Conservation (phyloP, 2,888 invertebrate species). For the Cerastis rubricosa region DNA sequence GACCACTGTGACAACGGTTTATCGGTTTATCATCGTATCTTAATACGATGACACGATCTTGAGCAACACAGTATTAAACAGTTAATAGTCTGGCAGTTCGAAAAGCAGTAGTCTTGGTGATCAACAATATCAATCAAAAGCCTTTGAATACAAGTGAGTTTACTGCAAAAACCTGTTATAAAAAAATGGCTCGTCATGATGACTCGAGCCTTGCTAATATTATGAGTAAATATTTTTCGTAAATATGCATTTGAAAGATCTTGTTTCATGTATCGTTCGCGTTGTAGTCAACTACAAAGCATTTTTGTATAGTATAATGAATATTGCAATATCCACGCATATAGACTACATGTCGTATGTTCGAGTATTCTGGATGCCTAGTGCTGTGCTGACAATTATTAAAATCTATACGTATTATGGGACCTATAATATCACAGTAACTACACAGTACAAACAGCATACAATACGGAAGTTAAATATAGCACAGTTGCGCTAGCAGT, state of each 20-base stretch:
- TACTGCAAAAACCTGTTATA: neutral
- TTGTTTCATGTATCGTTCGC: neutral
- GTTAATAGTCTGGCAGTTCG: neutral
- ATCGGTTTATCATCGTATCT: too few species aligned
- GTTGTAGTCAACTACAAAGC: neutral
- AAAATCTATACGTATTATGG: neutral
- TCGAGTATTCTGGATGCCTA: neutral
- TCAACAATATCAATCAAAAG: slow-evolving; percentile 22
- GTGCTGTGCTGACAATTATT: neutral
- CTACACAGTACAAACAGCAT: neutral
- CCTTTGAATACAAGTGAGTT: slow-evolving; percentile 1
- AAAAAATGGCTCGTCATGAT: slow-evolving; percentile 1
- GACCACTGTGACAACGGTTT: too few species aligned
- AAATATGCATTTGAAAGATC: neutral
- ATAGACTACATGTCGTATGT: neutral
- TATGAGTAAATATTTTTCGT: neutral
- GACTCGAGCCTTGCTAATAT: neutral
- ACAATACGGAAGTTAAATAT: neutral
- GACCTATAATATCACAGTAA: neutral
- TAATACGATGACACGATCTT: neutral
- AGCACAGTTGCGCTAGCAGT: neutral
- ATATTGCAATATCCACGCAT: neutral
- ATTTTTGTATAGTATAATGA: neutral
- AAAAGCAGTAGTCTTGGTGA: neutral
- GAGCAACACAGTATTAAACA: slow-evolving; percentile 1